These are phyloP conservation scores for Macrostomum lignano DNA, from an alignment of 1,140 invertebrate species.

Conservation along the genomic window DNA sequence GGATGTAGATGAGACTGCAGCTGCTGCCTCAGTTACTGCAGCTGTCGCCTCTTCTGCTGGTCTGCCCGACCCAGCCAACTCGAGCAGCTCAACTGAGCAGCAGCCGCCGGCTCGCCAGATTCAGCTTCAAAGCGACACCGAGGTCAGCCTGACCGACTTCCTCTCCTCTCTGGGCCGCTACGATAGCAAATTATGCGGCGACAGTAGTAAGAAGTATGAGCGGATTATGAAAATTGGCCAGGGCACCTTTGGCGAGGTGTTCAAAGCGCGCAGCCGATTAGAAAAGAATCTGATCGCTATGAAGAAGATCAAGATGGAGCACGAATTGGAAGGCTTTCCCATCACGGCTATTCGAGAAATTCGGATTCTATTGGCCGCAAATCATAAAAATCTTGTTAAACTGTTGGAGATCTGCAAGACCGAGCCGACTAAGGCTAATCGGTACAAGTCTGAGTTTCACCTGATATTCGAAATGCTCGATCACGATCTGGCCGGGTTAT, in stretches of 20 bases:
- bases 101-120: no score
- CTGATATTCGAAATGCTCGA: conserved; percentile 96
- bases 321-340: conserved; percentile 96
- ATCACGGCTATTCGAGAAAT: conserved; percentile 90
- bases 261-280: conserved; percentile 64
- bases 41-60: no score
- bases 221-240: conserved; percentile 88
- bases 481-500: conserved; percentile 77
- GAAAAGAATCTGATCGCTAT: conserved; percentile 72
- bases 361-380: conserved; percentile 68
- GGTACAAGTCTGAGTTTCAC: conserved; percentile 37
- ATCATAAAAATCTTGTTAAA: conserved; percentile 88
- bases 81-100: no score
- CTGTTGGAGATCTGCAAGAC: conserved; percentile 68
- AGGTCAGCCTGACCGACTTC: no score
- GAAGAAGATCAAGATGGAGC: conserved; percentile 96
- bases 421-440: background rate
- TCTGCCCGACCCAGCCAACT: no score
- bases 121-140: no score
- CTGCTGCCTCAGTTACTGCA: no score
- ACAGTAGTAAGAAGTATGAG: no score
- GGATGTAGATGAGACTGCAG: no score
- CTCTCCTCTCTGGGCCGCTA: no score
- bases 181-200: no score
- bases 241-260: conserved; percentile 78